Base-by-base conservation (phyloP, 2,888 invertebrate genomes). In the Parnassius apollo region DNA sequence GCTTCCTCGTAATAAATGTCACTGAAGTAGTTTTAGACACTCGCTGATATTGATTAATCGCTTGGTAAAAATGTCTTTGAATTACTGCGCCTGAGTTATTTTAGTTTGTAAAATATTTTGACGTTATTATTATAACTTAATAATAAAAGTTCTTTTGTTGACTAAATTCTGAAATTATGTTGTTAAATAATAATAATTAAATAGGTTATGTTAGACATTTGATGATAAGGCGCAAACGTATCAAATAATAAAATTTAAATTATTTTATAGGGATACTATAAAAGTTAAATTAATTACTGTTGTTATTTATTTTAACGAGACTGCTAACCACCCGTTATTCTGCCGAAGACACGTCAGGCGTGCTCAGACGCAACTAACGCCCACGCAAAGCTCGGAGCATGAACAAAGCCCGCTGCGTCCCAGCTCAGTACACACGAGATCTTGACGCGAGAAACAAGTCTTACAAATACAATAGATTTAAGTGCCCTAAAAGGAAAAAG, bases 371-470 rank as follows among this genome's bases (percentile, higher is more conserved):
- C 77, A 73, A 69, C 70, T 62, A 72, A 70, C 69, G 80, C 90
- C 89, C 83, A 88, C 91, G 84, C 88, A 76, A 82, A 83, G 82
- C 80, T 83, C 75, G 62, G 68, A 69, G 72, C 9, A 75, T 71
- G 84, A 79, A 83, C 84, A 87, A 85, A 86, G 85, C 82, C 74
- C 46, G 75, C 71, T 76, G 80, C 80, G 68, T 70, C 66, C 66
- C 63, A 72, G 68, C 71, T 85, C 90, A 91, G 91, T 91, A 73
- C 78, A 80, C 77, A 76, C 80, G 83, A 77, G 82, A 87, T 79
- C 88, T 85, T 82, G 76, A 75, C 66, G 72, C 75, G 73, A 79
- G 75, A 79, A 83, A 83, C 88, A 84, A 68, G 83, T 85, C 78
- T 69, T 22, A 54, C 48, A 51, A 12, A 60, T 10, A 58, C 12